These are phyloP conservation scores for Pristionchus japonicus DNA, from an alignment of 2,888 invertebrate genomes.

Conservation along the genomic window DNA sequence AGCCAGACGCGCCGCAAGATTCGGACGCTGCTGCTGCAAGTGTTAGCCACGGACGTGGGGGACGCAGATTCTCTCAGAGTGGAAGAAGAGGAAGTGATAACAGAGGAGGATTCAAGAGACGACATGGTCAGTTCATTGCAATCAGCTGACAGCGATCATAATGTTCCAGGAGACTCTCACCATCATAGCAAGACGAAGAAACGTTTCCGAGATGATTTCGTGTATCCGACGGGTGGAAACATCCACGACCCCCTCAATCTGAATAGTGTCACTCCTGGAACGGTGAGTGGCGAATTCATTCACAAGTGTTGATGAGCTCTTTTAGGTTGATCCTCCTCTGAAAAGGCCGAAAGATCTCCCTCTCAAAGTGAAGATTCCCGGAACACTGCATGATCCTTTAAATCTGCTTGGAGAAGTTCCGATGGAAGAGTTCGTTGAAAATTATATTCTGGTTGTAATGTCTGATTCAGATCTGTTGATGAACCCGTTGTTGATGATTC, in stretches of 20 bases:
- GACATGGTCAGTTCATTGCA: not conserved
- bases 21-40: not conserved
- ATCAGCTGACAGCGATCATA: not conserved
- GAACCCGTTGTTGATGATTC: slow-evolving; percentile 7
- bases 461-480: not conserved
- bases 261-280: slow-evolving; percentile 83
- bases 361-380: slow-evolving; percentile 92
- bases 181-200: slow-evolving; percentile 30
- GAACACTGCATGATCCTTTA: slow-evolving; percentile 91
- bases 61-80: slow-evolving; percentile 26
- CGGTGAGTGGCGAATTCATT: not conserved
- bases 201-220: slow-evolving; percentile 19
- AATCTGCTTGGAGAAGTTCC: slow-evolving; percentile 80
- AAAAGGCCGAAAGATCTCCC: slow-evolving; percentile 78
- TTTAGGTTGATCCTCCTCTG: slow-evolving; percentile 35
- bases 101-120: slow-evolving; percentile 21
- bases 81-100: not conserved
- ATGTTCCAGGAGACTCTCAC: not conserved
- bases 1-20: not conserved
- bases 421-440: not conserved
- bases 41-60: not conserved
- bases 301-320: no score
- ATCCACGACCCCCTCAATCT: slow-evolving; percentile 94
- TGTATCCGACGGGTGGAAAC: slow-evolving; percentile 83
- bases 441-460: not conserved